Base-by-base conservation (phyloP, 1,140 invertebrate species). In the Drosophila novamexicana region DNA sequence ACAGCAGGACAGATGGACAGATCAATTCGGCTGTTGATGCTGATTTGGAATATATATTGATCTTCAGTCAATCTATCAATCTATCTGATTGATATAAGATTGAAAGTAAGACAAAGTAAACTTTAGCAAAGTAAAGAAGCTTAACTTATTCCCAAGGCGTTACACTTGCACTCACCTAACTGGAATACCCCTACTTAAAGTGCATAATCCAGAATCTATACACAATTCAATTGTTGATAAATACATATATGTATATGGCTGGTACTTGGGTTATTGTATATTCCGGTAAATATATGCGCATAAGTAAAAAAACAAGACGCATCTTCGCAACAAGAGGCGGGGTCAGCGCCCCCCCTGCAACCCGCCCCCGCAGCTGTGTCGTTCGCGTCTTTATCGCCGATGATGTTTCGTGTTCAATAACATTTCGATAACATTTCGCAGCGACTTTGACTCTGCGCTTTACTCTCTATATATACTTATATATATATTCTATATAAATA, bases 361-460 rank as follows among this genome's bases (percentile, higher is more conserved):
- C n/a, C 18, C 8, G 40, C 14, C 18, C 37, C n/a, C 9, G 4
- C 7, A 36, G 18, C 12, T 39, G 40, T 49, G 12, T 29, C 9
- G 14, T 40, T 45, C 29, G 1, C 8, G 22, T 64, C 68, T 70
- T 62, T 64, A 70, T 64, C 58, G 53, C 64, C 63, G 61, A 12
- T 52, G 72, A 80, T 76, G 18, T 32, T 22, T 36, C 40, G 56
- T 73, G 79, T 82, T 86, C 83, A 86, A 86, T 85, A 85, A 70
- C 61, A 64, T 57, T 71, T 72, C 81, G 82, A 84, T 84, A 85
- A 84, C 81, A 88, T 77, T 79, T 66, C 37, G 63, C 62, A 59
- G 72, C 73, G 83, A 83, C 82, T 86, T 88, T 86, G 82, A 86
- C 82, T 88, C 77, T 83, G 75, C 58, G 54, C 75, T 70, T 63